Conservation (phyloP, 2,888 invertebrate species). For the Acanthosepion lycidas region DNA sequence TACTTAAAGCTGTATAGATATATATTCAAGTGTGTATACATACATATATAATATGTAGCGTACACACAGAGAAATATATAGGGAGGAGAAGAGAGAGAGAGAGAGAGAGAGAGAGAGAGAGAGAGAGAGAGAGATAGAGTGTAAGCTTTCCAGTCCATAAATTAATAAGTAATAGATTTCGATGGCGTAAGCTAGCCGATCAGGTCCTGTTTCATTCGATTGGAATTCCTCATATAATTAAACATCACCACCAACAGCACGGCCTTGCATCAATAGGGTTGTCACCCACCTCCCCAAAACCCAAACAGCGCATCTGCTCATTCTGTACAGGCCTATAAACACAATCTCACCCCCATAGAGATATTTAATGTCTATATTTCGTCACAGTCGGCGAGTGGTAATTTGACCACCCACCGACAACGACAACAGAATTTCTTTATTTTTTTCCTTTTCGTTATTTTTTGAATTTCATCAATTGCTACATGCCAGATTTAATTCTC, state of each 20-base stretch:
- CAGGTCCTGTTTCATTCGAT: not conserved
- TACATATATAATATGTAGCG: too few relatives aligned
- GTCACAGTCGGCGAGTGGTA: not conserved
- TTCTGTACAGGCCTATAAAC: not conserved
- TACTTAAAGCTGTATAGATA: too few relatives aligned
- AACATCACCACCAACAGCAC: not conserved
- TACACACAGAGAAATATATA: too few relatives aligned
- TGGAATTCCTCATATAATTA: not conserved
- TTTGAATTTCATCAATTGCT: not conserved
- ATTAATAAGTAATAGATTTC: conserved; percentile 17
- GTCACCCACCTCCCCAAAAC: not conserved
- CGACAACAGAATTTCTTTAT: not conserved
- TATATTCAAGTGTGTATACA: too few relatives aligned
- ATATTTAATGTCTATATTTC: not conserved
- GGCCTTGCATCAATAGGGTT: not conserved
- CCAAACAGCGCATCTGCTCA: not conserved
- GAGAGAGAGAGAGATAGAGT: conserved; percentile 42
- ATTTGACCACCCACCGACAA: not conserved
- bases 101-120: conserved; percentile 49
- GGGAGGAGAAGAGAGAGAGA: conserved; percentile 45
- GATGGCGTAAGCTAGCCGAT: not conserved
- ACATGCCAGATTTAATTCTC: not conserved
- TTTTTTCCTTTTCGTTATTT: not conserved
- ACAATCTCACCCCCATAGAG: not conserved
- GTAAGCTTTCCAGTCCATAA: not conserved